A percentile compares a stretch with the other conserved stretches of the same genome.
Evolutionary conservation across 2,797 vertebrate species (phyloP).

Genomic region (Oophaga sylvatica): DNA sequence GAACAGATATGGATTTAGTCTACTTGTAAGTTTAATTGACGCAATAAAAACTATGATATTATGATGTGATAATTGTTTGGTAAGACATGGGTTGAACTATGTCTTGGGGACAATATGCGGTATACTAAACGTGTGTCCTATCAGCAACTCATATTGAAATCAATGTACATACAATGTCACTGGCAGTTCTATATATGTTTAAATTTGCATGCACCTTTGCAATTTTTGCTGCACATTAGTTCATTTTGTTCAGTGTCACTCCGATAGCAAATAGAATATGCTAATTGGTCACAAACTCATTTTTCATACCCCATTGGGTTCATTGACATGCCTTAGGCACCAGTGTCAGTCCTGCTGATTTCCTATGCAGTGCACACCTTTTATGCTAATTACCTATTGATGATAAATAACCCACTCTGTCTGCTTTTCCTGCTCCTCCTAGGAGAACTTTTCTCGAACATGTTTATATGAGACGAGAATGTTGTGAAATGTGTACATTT

Average conservation of each 20-base stretch:
- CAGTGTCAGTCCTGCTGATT: not conserved
- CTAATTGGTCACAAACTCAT: constrained; percentile 22
- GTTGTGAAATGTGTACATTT: not conserved
- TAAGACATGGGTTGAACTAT: too few species aligned
- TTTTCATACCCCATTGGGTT: constrained; percentile 22
- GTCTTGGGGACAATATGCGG: too few species aligned
- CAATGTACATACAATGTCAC: not conserved
- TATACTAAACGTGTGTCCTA: not conserved
- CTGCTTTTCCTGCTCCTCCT: not conserved
- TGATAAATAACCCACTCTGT: constrained; percentile 28
- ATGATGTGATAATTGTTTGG: too few species aligned
- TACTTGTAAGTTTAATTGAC: too few species aligned
- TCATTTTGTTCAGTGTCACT: constrained; percentile 9
- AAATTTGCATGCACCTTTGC: not conserved
- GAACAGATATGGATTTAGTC: too few species aligned
- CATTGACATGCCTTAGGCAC: constrained; percentile 21
- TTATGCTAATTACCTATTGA: constrained; percentile 22
- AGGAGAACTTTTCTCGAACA: not conserved
- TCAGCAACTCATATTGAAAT: not conserved
- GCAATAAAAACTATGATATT: too few species aligned
- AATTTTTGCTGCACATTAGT: not conserved
- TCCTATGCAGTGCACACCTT: not conserved
- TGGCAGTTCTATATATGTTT: not conserved
- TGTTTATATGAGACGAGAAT: not conserved
- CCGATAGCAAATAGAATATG: constrained; percentile 1